Percentiles rank a stretch among this genome's conserved stretches.
These are phyloP conservation scores for Potorous gilbertii DNA, from an alignment of 2,797 vertebrate species.

Conservation along the genomic window DNA sequence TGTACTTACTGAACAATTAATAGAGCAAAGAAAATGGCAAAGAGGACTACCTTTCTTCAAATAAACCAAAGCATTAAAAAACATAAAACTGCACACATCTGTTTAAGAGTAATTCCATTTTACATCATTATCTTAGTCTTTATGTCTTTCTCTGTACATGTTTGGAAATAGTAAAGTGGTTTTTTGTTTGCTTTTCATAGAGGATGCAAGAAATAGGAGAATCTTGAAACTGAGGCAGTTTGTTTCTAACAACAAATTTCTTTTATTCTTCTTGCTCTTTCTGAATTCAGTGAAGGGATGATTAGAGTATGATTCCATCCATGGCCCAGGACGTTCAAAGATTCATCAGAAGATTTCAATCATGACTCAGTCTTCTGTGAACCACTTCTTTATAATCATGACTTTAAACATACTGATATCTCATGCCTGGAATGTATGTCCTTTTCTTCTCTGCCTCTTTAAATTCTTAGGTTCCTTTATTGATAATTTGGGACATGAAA, in stretches of 20 bases:
- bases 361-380: background rate
- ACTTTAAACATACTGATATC: background rate
- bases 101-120: background rate
- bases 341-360: background rate
- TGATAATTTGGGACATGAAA: background rate
- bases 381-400: background rate
- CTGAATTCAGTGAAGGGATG: background rate
- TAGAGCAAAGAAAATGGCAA: background rate
- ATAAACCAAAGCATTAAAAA: background rate
- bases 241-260: background rate
- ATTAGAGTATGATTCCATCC: background rate
- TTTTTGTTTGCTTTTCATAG: background rate
- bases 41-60: background rate
- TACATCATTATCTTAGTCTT: background rate
- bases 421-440: background rate
- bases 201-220: background rate
- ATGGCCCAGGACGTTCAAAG: background rate
- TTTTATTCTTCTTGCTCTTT: background rate
- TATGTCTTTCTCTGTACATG: background rate
- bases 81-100: background rate
- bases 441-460: background rate
- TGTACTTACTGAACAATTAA: background rate
- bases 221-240: background rate
- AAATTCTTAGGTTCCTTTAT: background rate
- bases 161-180: background rate